Percentiles rank a stretch among this genome's conserved stretches.
Evolutionary conservation across 2,888 invertebrate genomes (phyloP).

Genomic region (Platycheirus albimanus): DNA sequence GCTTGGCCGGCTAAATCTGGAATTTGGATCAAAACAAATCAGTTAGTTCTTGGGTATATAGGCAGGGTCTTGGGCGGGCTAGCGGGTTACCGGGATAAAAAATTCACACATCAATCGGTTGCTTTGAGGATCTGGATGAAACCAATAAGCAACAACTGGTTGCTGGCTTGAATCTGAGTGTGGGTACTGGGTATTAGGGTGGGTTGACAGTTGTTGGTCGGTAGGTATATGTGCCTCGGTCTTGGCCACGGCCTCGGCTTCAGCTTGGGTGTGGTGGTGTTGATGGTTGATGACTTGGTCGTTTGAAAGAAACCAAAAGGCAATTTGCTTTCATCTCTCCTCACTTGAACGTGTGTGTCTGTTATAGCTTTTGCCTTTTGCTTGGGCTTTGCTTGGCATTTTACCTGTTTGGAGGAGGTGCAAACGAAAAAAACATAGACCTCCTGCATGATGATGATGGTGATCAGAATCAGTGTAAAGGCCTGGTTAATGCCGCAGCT

Average conservation of each 20-base stretch:
- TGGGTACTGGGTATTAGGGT: not conserved
- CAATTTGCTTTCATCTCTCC: constrained; percentile 18
- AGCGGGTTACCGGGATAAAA: constrained; percentile 45
- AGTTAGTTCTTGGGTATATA: constrained; percentile 5
- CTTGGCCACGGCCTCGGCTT: no score
- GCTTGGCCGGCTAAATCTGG: constrained; percentile 42
- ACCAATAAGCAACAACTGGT: constrained; percentile 43
- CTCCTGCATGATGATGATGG: constrained; percentile 26
- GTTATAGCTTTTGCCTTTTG: not conserved
- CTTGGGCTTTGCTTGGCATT: no score
- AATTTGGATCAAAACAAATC: constrained; percentile 68
- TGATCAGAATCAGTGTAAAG: constrained; percentile 42
- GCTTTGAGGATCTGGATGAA: constrained; percentile 29
- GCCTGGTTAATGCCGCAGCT: constrained; percentile 40
- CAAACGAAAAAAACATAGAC: constrained; percentile 15
- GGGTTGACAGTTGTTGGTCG: not conserved
- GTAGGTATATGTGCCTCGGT: no score
- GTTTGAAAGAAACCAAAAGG: constrained; percentile 58
- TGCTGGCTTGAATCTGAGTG: not conserved
- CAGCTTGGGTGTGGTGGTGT: not conserved
- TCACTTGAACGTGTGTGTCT: not conserved
- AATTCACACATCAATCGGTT: constrained; percentile 64
- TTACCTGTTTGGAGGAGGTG: constrained; percentile 27
- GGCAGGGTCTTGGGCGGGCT: no score
- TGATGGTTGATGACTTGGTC: constrained; percentile 51